phyloP scores from a whole-genome alignment of 92 coral and sea anemone species.

The Pocillopora grandis region DNA sequence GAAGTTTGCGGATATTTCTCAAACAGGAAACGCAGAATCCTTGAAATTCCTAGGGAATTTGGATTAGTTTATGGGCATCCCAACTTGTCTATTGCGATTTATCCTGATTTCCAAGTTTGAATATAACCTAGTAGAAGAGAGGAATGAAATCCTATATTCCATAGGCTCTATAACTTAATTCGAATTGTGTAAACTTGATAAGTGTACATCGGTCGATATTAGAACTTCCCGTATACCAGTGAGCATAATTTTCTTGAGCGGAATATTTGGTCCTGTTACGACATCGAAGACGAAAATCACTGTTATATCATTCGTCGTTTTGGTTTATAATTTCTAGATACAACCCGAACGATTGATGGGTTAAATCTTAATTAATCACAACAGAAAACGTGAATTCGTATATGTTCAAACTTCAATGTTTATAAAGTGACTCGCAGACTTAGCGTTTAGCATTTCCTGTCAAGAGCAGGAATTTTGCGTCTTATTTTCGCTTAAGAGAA shows the following conservation, averaged over 20 bases:
- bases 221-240: background rate
- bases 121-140: background rate
- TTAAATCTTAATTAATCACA: background rate
- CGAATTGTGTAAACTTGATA: slow-evolving; percentile 2
- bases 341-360: slow-evolving; percentile 1
- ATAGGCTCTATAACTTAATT: background rate
- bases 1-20: slow-evolving; percentile 30
- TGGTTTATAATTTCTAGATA: background rate
- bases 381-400: background rate
- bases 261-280: slow-evolving; percentile 18
- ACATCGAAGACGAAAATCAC: background rate
- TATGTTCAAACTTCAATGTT: slow-evolving; percentile 12
- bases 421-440: background rate
- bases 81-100: background rate
- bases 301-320: background rate
- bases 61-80: slow-evolving; percentile 27
- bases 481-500: background rate
- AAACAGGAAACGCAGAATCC: slow-evolving; percentile 53
- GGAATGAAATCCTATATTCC: background rate
- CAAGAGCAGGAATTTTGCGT: background rate
- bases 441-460: slow-evolving; percentile 18
- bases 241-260: slow-evolving; percentile 28
- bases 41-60: slow-evolving; percentile 46
- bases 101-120: background rate
- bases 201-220: slow-evolving; percentile 12